Evolutionary conservation across 2,797 vertebrate species (phyloP), one percentile per base, ranked within the genome.

Genomic region (Hafferia zeledoni): DNA sequence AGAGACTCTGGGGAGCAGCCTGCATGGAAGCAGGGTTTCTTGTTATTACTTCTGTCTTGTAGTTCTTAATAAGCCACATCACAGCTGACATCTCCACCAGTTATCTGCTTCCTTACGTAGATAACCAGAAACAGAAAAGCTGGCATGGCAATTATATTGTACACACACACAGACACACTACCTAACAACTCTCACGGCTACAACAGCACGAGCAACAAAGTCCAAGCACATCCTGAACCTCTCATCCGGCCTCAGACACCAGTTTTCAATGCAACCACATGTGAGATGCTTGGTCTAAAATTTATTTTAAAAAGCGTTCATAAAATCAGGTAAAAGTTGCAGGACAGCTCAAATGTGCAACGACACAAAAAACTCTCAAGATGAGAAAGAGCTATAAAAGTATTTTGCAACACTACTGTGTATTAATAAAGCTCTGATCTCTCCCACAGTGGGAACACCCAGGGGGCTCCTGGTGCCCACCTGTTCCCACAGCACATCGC

Each of bases 41-140:
- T 74, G 19, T 52, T 72, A 94, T 88, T 77, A 91, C 52, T 91
- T 84, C 59, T 94, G 81, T 93, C 83, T 87, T 87, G 68, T 50
- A 94, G 55, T 49, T 86, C 74, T 81, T 95, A 79, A 83, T 85
- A 91, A 93, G 31, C 74, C 83, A 67, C 87, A 86, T 87, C 89
- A 87, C 57, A 95, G 87, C 69, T 87, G 87, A 90, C 72, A 95
- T 83, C 72, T 94, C 82, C 80, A 94, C 83, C 76, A 88, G 63
- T 44, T 89, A 82, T 72, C 76, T 79, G 83, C 74, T 74, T 78
- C 79, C 56, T 88, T 67, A 64, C 30, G 76, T 17, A 93, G 87
- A 86, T 74, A 96, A 92, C 53, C 79, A 86, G 80, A 60, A 93
- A 60, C 64, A 89, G 83, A 61, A 81, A 72, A 69, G 83, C 37